Conservation (phyloP, 1,140 invertebrate species). For the Listronotus bonariensis region DNA sequence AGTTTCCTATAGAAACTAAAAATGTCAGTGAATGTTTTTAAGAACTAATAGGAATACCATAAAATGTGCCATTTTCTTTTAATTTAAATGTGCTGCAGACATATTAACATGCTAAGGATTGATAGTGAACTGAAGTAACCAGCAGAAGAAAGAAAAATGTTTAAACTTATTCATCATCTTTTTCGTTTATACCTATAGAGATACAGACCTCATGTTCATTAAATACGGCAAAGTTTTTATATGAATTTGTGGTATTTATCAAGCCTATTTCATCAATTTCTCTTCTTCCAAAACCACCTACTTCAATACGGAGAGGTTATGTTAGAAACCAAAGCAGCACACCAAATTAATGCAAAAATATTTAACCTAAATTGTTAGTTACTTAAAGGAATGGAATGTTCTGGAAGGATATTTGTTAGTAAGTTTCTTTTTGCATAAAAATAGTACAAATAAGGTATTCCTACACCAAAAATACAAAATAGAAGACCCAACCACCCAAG, state of each 20-base stretch:
- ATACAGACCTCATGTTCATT: no score
- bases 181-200: no score
- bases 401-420: conserved; percentile 13
- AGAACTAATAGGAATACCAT: conserved; percentile 1
- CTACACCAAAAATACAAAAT: neutral
- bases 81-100: conserved; percentile 6
- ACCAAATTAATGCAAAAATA: neutral
- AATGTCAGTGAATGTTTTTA: neutral
- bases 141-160: neutral
- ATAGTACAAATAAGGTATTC: neutral
- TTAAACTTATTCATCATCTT: no score
- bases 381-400: conserved; percentile 22
- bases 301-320: conserved; percentile 12
- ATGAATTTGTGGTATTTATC: no score
- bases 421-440: conserved; percentile 2
- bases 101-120: conserved; percentile 36
- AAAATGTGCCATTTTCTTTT: conserved; percentile 8
- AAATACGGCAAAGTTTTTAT: no score
- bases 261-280: no score
- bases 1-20: conserved; percentile 6
- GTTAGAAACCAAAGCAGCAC: conserved; percentile 14
- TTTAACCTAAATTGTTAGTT: conserved; percentile 6
- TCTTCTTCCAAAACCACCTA: no score
- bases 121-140: neutral
- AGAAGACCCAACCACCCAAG: conserved; percentile 36